Conservation (phyloP, 2,888 invertebrate species). For the Apamea monoglypha region DNA sequence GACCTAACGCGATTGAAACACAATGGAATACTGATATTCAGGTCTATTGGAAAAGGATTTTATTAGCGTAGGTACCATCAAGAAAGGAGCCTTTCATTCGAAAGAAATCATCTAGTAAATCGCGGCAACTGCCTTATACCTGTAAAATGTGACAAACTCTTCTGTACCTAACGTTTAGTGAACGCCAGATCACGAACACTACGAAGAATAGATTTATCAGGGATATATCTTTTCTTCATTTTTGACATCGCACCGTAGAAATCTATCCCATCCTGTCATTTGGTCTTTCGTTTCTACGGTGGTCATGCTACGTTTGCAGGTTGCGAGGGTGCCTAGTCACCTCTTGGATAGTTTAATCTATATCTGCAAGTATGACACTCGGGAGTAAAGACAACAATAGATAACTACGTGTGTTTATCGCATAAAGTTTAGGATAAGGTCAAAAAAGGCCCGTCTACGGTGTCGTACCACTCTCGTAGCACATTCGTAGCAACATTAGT, state of each 20-base stretch:
- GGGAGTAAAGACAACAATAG: background rate
- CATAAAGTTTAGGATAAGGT: background rate
- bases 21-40: background rate
- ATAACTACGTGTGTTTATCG: background rate
- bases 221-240: background rate
- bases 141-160: background rate
- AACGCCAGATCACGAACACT: background rate
- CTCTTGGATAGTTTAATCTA: background rate
- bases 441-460: background rate
- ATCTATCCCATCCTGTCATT: background rate
- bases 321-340: background rate
- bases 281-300: background rate
- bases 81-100: background rate
- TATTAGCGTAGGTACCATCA: background rate
- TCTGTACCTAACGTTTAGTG: background rate
- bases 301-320: background rate
- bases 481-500: background rate
- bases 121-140: background rate
- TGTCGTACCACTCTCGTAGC: slow-evolving; percentile 22
- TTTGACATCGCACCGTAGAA: background rate
- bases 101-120: background rate
- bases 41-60: background rate
- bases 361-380: background rate
- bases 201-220: background rate
- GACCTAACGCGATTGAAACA: background rate